A percentile compares a stretch with the other conserved stretches of the same genome.
phyloP scores from a whole-genome alignment of 2,888 invertebrate species.

The Agonopterix alstromeriana region DNA sequence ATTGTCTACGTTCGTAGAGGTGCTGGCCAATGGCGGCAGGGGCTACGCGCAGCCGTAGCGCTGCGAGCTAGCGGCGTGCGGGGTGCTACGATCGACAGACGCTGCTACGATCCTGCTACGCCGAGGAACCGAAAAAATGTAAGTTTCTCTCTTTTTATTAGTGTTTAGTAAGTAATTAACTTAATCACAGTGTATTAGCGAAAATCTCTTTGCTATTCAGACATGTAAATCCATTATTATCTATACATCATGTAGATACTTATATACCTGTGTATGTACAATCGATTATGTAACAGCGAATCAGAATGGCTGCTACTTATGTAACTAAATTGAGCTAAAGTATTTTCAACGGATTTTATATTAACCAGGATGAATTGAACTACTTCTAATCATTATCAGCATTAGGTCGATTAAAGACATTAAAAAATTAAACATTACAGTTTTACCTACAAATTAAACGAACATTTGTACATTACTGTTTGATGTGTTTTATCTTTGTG shows the following conservation, averaged over 20 bases:
- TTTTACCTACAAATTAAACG: too few relatives aligned
- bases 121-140: slow-evolving; percentile 65
- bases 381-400: too few relatives aligned
- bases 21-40: slow-evolving; percentile 52
- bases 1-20: slow-evolving; percentile 46
- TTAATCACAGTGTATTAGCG: slow-evolving; percentile 1
- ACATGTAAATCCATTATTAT: slow-evolving; percentile 1
- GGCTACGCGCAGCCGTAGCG: slow-evolving; percentile 69
- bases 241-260: slow-evolving; percentile 1
- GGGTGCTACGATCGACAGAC: slow-evolving; percentile 67
- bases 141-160: slow-evolving; percentile 30
- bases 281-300: slow-evolving; percentile 13
- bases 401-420: too few relatives aligned
- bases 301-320: not conserved
- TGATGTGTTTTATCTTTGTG: too few relatives aligned
- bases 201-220: slow-evolving; percentile 1
- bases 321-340: not conserved
- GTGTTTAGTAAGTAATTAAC: slow-evolving; percentile 8
- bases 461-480: too few relatives aligned
- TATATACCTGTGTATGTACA: slow-evolving; percentile 12
- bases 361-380: too few relatives aligned
- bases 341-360: too few relatives aligned
- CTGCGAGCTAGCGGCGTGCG: slow-evolving; percentile 49
- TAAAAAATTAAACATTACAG: too few relatives aligned
- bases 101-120: slow-evolving; percentile 61